Evolutionary conservation across 2,113 vertebrate species (phyloP).

Genomic region (Mohoua ochrocephala): DNA sequence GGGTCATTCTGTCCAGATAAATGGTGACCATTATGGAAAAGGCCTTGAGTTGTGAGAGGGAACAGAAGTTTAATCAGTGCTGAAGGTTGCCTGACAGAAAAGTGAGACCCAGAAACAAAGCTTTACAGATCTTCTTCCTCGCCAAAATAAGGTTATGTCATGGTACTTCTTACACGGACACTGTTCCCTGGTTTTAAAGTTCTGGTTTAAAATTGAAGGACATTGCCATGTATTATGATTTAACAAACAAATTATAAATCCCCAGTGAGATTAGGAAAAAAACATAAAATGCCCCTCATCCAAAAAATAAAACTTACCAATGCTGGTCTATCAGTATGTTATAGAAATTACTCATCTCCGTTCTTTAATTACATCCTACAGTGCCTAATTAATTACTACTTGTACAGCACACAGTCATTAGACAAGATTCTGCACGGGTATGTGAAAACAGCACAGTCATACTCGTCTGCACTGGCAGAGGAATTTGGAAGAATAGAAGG

Average conservation of each 20-base stretch:
- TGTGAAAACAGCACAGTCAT: neutral
- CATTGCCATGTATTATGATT: neutral
- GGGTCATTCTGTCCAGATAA: neutral
- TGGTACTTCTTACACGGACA: neutral
- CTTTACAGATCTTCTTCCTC: neutral
- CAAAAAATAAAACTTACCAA: conserved; percentile 61
- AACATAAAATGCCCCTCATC: neutral
- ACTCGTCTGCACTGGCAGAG: neutral
- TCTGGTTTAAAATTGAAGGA: conserved; percentile 4
- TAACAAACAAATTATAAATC: conserved; percentile 54
- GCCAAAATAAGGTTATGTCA: neutral
- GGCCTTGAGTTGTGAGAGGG: neutral
- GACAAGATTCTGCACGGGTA: neutral
- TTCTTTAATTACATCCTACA: conserved; percentile 34
- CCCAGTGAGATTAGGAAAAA: conserved; percentile 30
- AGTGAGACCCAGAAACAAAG: neutral
- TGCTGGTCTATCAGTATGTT: conserved; percentile 11
- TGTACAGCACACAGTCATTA: neutral
- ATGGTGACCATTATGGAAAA: neutral
- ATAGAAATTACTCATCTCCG: conserved; percentile 34
- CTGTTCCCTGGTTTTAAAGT: neutral
- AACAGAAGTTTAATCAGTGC: neutral
- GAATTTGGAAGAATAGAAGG: neutral
- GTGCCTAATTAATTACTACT: conserved; percentile 27
- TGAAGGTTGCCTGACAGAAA: neutral